Conservation (phyloP, 2,797 vertebrate species). For the Malacoraja senta region DNA sequence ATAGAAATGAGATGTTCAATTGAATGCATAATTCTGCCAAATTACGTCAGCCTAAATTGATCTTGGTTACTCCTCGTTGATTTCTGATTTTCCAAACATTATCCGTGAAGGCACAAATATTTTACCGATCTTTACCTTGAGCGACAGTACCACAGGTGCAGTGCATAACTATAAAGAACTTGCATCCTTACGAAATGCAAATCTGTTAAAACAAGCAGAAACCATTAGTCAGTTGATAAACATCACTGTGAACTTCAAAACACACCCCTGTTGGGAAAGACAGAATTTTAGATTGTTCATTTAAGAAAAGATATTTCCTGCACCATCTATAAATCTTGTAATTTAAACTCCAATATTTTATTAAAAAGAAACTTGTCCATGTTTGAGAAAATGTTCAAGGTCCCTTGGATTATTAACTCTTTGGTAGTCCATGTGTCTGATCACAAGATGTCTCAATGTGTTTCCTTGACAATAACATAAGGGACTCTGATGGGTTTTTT, state of each 20-base stretch:
- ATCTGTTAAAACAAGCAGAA: slow-evolving; percentile 25
- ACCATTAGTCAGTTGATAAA: background rate
- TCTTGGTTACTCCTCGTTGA: background rate
- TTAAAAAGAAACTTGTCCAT: background rate
- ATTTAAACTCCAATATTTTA: background rate
- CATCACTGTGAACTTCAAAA: background rate
- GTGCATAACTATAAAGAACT: slow-evolving; percentile 20
- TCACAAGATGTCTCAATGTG: background rate
- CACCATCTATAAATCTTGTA: background rate
- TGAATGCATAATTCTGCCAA: background rate
- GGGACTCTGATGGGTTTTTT: background rate
- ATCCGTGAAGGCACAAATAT: background rate
- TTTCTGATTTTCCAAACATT: background rate
- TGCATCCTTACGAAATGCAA: slow-evolving; percentile 29
- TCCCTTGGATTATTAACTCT: background rate
- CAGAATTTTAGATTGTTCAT: background rate
- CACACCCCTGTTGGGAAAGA: background rate
- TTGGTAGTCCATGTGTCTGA: background rate
- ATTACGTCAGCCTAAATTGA: background rate
- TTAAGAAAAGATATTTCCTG: background rate
- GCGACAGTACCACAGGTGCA: background rate
- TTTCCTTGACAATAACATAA: background rate
- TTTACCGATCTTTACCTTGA: slow-evolving; percentile 18
- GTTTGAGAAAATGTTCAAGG: background rate
- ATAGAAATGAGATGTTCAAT: background rate